Base-by-base conservation (phyloP, 2,797 vertebrate species). In the Eulemur coronatus region DNA sequence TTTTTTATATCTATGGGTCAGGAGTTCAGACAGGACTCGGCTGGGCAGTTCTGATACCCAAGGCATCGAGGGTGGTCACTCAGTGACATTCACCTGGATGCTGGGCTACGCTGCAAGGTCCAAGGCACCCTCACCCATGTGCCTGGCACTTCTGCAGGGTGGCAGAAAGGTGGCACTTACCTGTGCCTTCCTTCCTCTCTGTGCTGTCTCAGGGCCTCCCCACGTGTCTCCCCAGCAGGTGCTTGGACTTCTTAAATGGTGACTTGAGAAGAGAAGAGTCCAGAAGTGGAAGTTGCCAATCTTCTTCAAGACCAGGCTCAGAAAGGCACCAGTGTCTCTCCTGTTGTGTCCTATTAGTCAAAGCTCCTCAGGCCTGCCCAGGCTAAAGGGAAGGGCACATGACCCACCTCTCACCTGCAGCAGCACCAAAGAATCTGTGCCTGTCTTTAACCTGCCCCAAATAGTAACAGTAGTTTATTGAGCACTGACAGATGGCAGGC, bases 21-120 rank as follows among this genome's bases (percentile, higher is more conserved):
- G 73, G 72, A 50, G 7, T 65, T 52, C 28, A n/a, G 85, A 57
- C 14, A 33, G 84, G 63, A 46, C 57, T 7, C 0, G 1, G 57
- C 38, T 0, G 24, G 50, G 26, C 2, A 0, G 0, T 2, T 33
- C 55, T 0, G 12, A 48, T 7, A 22, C 48, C 3, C 11, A 1
- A 3, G 69, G 33, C 33, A 11, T 20, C 63, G 2, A 9, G 10
- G 33, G 28, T 5, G 41, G 41, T 41, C 41, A 0, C 46, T 57
- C 2, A 12, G 38, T 35, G n/a, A 73, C 11, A 1, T 4, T n/a
- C 61, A 14, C 5, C 38, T 30, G 7, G 55, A 28, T 2, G 9
- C 43, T 6, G n/a, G 65, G n/a, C 43, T 55, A 0, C 26, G 10
- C 52, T 52, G n/a, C 38, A 24, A 12, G 18, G 69, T 46, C 55